Evolutionary conservation across 2,888 invertebrate species (phyloP), one percentile per base, ranked within the genome.

Genomic region (Ditula angustiorana): DNA sequence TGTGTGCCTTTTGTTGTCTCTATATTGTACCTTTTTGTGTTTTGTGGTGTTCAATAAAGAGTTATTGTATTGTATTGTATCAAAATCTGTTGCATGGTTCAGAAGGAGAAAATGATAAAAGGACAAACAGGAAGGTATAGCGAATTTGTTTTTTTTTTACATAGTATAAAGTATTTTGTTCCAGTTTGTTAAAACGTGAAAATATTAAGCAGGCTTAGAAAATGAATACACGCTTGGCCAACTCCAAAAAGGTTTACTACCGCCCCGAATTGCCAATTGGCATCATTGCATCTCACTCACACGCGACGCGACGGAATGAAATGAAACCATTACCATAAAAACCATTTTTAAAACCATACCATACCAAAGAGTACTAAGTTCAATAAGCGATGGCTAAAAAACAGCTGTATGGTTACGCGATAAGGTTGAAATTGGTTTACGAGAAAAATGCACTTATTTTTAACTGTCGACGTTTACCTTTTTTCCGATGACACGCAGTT

Each of bases 401-500:
- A 10, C 19, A 19, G 10, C 41, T 41, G 16, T 2, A 41, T 0
- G 10, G 3, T 8, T 16, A 2, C 0, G 46, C 3, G 24, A 23
- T 19, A 46, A 46, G n/a, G 46, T 46, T n/a, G 21, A 21, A 23
- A 3, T 41, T 21, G 23, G 5, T 13, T 41, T 4, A 0, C 11
- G 23, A 35, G 23, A 1, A n/a, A 24, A n/a, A 24, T 46, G 21
- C 21, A 11, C 7, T 46, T 46, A 46, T 46, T 46, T 46, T 46
- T 30, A 30, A 60, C 49, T 26, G n/a, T n/a, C 8, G 24, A 19
- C n/a, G 35, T 59, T 19, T 23, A 23, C 41, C 52, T 23, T 60
- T 57, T 16, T 24, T 5, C 23, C n/a, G 16, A 46, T 35, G 55
- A 55, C 61, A 61, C 61, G 60, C 41, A 23, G 24, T 28, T 30